Percentiles rank a stretch among this genome's conserved stretches.
Evolutionary conservation across 2,113 vertebrate species (phyloP).

Genomic region (Lamprologus tigripictilis): DNA sequence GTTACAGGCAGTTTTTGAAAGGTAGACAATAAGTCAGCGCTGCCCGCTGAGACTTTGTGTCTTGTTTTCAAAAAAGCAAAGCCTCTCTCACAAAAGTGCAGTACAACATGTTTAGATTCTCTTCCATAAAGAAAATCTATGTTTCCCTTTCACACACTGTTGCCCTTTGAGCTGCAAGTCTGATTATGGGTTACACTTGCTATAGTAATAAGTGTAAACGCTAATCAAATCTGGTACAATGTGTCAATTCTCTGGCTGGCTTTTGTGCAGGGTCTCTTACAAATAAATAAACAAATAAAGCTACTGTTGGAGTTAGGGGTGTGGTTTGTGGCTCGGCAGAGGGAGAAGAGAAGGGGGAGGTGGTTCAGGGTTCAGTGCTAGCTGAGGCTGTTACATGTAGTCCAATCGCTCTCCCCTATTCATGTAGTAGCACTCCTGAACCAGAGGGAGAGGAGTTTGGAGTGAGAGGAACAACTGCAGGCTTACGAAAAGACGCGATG

Average conservation of each 20-base stretch:
- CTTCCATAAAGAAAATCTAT: not conserved
- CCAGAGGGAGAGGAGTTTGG: not conserved
- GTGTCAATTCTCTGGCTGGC: not conserved
- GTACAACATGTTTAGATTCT: not conserved
- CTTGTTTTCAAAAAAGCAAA: not conserved
- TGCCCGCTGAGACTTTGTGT: not conserved
- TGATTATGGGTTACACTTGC: not conserved
- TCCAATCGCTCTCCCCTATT: not conserved
- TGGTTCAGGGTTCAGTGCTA: not conserved
- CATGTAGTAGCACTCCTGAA: not conserved
- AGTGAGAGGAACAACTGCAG: not conserved
- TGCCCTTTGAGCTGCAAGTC: not conserved
- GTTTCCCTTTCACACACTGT: not conserved
- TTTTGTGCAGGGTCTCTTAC: not conserved
- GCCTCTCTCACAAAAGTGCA: not conserved
- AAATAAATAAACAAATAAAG: not conserved
- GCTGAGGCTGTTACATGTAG: not conserved
- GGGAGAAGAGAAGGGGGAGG: not conserved
- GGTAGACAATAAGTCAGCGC: not conserved
- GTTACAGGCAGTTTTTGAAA: not conserved
- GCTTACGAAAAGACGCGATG: accelerated
- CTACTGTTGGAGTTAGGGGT: not conserved
- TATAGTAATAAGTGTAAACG: not conserved
- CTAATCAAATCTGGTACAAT: not conserved
- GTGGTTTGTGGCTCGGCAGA: not conserved